These are phyloP conservation scores for Aphrocallistes beatrix DNA, from an alignment of 37 sponge, comb jelly and placozoan genomes.

Conservation along the genomic window DNA sequence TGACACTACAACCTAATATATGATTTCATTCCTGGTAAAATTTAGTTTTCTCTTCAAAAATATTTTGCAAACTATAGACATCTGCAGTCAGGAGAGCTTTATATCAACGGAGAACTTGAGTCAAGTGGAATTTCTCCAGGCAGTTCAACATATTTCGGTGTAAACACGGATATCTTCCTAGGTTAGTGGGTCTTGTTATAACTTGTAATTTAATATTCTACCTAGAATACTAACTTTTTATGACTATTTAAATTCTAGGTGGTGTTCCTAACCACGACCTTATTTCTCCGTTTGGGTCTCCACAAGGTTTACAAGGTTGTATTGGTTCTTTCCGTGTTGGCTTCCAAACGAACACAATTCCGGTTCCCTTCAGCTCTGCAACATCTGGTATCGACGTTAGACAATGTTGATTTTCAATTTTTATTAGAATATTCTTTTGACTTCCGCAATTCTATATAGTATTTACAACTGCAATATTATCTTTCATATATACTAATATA, in stretches of 20 bases:
- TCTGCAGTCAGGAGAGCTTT: neutral
- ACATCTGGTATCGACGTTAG: neutral
- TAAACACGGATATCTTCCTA: neutral
- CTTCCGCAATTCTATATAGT: no score
- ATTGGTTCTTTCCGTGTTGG: neutral
- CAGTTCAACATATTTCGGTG: neutral
- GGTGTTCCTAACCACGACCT: neutral
- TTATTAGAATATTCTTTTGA: no score
- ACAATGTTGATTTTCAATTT: constrained; percentile 11
- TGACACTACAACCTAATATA: no score
- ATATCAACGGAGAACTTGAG: neutral
- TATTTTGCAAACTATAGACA: neutral
- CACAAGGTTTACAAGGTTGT: neutral
- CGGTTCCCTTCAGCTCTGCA: neutral
- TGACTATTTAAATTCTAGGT: neutral
- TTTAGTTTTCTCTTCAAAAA: neutral
- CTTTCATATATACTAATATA: no score
- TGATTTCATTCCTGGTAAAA: neutral
- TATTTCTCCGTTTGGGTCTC: neutral
- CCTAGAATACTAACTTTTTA: neutral
- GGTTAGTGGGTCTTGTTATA: neutral
- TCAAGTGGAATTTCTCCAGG: neutral
- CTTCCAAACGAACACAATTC: constrained; percentile 3
- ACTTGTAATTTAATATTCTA: neutral
- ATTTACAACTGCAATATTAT: no score